Conservation (phyloP, 2,113 vertebrate species). For the Eleginops maclovinus region DNA sequence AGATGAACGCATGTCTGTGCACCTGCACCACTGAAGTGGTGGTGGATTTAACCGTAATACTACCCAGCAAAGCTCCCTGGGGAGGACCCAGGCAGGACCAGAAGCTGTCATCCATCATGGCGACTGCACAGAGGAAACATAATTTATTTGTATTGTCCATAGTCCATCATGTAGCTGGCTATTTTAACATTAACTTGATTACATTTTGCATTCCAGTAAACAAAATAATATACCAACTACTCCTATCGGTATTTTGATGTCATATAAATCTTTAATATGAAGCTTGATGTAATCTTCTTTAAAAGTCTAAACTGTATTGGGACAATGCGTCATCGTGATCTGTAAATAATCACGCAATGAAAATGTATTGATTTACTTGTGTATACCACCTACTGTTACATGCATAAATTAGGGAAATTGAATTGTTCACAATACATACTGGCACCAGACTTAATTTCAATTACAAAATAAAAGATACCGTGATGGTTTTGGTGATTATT, state of each 20-base stretch:
- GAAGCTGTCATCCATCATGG: constrained; percentile 6
- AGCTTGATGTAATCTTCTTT: too few relatives aligned
- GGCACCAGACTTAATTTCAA: background rate
- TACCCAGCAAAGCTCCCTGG: background rate
- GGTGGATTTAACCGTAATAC: constrained; percentile 19
- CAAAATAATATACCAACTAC: background rate
- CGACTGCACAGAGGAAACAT: background rate
- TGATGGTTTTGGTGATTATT: background rate
- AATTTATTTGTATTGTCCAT: background rate
- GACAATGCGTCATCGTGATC: too few relatives aligned
- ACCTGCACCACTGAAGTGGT: constrained; percentile 60
- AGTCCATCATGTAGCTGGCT: too few relatives aligned
- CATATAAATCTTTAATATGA: background rate
- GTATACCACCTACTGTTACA: background rate
- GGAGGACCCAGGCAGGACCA: constrained; percentile 12
- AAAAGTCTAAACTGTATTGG: too few relatives aligned
- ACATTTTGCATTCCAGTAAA: background rate
- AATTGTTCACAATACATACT: background rate
- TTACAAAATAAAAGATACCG: background rate
- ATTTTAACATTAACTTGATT: background rate
- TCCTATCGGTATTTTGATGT: background rate
- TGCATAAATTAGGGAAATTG: background rate
- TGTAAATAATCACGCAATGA: too few relatives aligned
- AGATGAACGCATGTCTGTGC: constrained; percentile 57
- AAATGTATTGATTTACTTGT: background rate